Evolutionary conservation across 2,888 invertebrate genomes (phyloP).

Genomic region (Papilio demoleus): DNA sequence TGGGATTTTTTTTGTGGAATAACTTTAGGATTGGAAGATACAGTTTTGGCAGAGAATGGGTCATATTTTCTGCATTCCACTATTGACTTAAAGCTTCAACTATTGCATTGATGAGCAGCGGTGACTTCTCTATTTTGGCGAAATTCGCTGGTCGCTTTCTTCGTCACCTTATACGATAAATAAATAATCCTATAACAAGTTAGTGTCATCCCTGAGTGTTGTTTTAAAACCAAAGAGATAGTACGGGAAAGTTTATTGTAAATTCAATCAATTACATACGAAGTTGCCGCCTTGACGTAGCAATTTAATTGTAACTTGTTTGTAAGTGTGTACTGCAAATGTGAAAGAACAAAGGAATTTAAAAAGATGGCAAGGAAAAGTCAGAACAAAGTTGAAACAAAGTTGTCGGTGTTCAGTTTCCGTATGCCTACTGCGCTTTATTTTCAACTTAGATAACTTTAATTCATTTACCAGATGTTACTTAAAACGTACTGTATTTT

Average conservation of each 20-base stretch:
- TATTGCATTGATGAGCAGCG: too few relatives aligned
- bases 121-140: too few relatives aligned
- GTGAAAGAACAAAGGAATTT: conserved; percentile 20
- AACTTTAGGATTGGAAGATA: too few relatives aligned
- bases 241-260: background rate
- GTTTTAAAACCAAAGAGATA: background rate
- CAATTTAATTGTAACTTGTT: conserved; percentile 26
- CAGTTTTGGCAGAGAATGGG: too few relatives aligned
- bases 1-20: too few relatives aligned
- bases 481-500: background rate
- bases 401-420: conserved; percentile 22
- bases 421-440: background rate
- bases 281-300: conserved; percentile 4
- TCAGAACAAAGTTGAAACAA: conserved; percentile 2
- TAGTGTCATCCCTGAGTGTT: too few relatives aligned
- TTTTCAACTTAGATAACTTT: conserved; percentile 5
- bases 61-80: too few relatives aligned
- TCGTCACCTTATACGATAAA: too few relatives aligned
- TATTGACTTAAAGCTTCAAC: too few relatives aligned
- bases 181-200: too few relatives aligned
- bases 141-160: too few relatives aligned
- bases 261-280: conserved; percentile 26
- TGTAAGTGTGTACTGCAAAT: conserved; percentile 8
- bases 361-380: conserved; percentile 19
- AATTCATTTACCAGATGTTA: background rate